Conservation (phyloP, 2,888 invertebrate genomes). For the Chaitophorus viminalis region DNA sequence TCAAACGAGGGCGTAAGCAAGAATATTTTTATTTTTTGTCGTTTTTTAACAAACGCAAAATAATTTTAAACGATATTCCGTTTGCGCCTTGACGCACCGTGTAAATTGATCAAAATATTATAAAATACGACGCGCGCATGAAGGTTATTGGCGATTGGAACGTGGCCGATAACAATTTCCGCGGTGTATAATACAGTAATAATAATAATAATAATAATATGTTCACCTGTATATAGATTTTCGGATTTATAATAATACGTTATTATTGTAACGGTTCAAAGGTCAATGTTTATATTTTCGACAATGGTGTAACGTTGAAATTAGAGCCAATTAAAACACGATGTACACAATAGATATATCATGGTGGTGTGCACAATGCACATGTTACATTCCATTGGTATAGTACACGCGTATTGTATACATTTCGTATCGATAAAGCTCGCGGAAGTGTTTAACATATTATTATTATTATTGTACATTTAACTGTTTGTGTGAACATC, state of each 20-base stretch:
- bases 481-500: not conserved
- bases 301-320: conserved; percentile 9
- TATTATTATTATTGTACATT: too few relatives aligned
- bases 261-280: conserved; percentile 19
- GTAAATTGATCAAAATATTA: conserved; percentile 34
- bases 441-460: too few relatives aligned
- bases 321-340: conserved; percentile 27
- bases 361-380: not conserved
- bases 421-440: conserved; percentile 1
- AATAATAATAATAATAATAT: not conserved
- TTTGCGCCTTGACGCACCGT: conserved; percentile 10
- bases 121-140: not conserved
- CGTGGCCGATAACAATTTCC: conserved; percentile 4
- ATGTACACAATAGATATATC: too few relatives aligned
- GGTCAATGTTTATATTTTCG: conserved; percentile 43
- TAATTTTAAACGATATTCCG: conserved; percentile 21
- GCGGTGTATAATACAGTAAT: not conserved
- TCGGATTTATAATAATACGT: conserved; percentile 29
- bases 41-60: conserved; percentile 23
- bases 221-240: not conserved
- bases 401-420: not conserved
- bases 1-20: not conserved
- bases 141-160: conserved; percentile 21
- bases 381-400: not conserved
- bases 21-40: not conserved